A percentile compares a stretch with the other conserved stretches of the same genome.
These are phyloP conservation scores for Tetragnatha montana DNA, from an alignment of 2,888 invertebrate species.

Conservation along the genomic window DNA sequence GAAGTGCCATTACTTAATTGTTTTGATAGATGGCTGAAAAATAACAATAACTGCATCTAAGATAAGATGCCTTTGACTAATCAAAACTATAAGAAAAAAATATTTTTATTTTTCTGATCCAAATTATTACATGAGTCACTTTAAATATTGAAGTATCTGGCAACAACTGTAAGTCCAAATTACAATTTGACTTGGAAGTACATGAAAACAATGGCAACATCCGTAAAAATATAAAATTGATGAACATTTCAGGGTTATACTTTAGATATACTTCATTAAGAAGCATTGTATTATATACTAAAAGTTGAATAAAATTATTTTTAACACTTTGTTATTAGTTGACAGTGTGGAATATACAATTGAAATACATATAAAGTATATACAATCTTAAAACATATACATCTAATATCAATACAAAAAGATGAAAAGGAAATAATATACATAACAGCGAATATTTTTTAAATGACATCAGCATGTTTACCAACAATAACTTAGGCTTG, in stretches of 20 bases:
- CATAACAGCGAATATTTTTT: no score
- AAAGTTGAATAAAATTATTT: no score
- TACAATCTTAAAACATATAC: neutral
- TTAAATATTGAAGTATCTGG: constrained; percentile 3
- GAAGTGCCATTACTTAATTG: no score
- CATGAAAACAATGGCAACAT: constrained; percentile 30
- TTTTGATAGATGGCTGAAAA: no score
- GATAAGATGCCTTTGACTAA: neutral
- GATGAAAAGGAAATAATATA: neutral
- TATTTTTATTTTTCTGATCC: constrained; percentile 49
- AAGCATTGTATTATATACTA: no score
- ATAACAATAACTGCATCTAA: no score
- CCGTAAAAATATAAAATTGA: neutral
- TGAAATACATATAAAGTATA: neutral
- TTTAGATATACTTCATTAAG: no score
- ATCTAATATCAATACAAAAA: neutral
- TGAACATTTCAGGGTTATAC: neutral
- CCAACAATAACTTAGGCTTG: neutral
- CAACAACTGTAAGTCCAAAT: neutral
- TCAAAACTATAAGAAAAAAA: constrained; percentile 38
- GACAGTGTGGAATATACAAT: neutral
- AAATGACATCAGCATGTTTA: no score
- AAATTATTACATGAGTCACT: constrained; percentile 41
- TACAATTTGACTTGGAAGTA: constrained; percentile 7
- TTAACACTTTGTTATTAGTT: neutral